These are phyloP conservation scores for Hirtodrosophila cameraria DNA, from an alignment of 2,888 invertebrate genomes.

Conservation along the genomic window DNA sequence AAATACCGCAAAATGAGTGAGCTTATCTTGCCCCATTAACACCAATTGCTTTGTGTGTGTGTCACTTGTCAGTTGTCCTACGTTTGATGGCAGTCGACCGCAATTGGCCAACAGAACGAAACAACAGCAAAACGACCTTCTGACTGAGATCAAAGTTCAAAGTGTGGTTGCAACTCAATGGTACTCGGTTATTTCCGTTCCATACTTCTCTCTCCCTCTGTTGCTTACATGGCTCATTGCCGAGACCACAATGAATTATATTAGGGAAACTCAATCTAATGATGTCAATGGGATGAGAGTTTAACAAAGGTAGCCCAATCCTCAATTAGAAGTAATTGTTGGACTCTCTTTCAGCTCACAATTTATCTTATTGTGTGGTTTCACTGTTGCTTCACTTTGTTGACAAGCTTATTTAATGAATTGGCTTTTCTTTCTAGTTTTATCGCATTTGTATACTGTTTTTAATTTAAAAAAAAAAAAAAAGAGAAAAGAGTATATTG, in stretches of 20 bases:
- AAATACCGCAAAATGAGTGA: constrained; percentile 22
- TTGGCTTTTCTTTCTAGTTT: constrained; percentile 52
- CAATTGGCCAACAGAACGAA: constrained; percentile 51
- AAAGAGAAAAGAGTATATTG: too few relatives aligned
- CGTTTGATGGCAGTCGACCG: constrained; percentile 68
- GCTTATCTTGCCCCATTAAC: constrained; percentile 33
- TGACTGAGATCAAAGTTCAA: constrained; percentile 1
- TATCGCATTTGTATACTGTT: too few relatives aligned
- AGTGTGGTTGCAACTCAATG: constrained; percentile 49
- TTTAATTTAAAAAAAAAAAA: too few relatives aligned
- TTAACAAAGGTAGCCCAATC: neutral
- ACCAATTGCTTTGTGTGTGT: constrained; percentile 19
- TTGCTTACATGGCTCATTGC: too few relatives aligned
- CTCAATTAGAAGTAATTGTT: neutral
- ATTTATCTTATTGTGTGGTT: constrained; percentile 48
- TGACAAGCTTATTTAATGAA: constrained; percentile 49
- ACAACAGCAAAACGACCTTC: constrained; percentile 26
- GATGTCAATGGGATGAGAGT: constrained; percentile 25
- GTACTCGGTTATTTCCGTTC: constrained; percentile 15
- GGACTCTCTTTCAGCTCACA: constrained; percentile 6
- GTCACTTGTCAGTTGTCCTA: constrained; percentile 22
- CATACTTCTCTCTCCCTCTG: neutral
- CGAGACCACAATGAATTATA: too few relatives aligned
- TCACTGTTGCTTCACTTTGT: constrained; percentile 42
- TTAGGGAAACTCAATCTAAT: constrained; percentile 2